These are phyloP conservation scores for Drosophila arizonae DNA, from an alignment of 1,140 invertebrate species.

Conservation along the genomic window DNA sequence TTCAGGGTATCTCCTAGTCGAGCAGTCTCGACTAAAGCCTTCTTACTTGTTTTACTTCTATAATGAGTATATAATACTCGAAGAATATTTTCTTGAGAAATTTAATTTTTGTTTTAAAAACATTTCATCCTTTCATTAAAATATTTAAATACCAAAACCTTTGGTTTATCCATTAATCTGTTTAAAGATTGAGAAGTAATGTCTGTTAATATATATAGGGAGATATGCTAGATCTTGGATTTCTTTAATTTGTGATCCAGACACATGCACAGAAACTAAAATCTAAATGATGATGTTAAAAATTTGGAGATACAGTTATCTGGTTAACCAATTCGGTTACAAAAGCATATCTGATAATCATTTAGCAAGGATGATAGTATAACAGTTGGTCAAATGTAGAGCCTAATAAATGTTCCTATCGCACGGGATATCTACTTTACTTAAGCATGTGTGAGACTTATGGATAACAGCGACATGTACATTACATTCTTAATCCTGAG, in stretches of 20 bases:
- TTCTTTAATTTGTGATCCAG: constrained; percentile 1
- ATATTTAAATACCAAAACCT: too few relatives aligned
- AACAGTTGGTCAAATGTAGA: constrained; percentile 6
- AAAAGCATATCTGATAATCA: constrained; percentile 31
- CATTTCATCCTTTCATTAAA: too few relatives aligned
- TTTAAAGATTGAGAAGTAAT: background rate
- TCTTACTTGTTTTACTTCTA: too few relatives aligned
- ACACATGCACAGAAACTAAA: background rate
- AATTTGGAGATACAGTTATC: constrained; percentile 37
- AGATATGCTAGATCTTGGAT: background rate
- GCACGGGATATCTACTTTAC: background rate
- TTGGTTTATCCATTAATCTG: background rate
- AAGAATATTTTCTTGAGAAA: too few relatives aligned
- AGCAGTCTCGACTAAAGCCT: too few relatives aligned
- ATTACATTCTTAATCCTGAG: constrained; percentile 7
- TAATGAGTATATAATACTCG: too few relatives aligned
- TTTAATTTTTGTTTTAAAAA: too few relatives aligned
- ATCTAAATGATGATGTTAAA: constrained; percentile 37
- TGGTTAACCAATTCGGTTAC: constrained; percentile 61
- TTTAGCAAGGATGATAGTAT: constrained; percentile 27
- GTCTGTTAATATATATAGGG: too few relatives aligned
- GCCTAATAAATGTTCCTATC: constrained; percentile 34
- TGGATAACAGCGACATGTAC: background rate
- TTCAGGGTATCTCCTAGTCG: too few relatives aligned
- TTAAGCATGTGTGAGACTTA: background rate